phyloP scores from a whole-genome alignment of 1,140 invertebrate species.

The Achroia grisella region DNA sequence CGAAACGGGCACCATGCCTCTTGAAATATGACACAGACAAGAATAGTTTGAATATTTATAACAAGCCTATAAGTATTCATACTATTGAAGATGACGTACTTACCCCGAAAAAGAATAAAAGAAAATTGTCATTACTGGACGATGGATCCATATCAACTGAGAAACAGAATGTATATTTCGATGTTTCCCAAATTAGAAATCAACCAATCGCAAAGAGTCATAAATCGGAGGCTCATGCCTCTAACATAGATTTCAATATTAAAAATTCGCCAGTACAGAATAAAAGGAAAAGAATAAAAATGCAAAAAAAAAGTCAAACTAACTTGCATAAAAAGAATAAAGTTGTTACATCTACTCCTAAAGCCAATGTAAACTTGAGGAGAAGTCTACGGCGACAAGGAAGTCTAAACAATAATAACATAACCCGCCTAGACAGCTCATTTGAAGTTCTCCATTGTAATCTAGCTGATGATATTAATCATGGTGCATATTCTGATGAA shows the following conservation, averaged over 20 bases:
- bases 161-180: conserved; percentile 53
- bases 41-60: conserved; percentile 40
- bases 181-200: conserved; percentile 30
- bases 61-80: conserved; percentile 34
- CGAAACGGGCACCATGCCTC: conserved; percentile 56
- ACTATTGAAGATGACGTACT: conserved; percentile 29
- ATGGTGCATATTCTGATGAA: background rate
- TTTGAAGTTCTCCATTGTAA: conserved; percentile 34
- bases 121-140: conserved; percentile 43
- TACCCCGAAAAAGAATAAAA: conserved; percentile 44
- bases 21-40: conserved; percentile 52
- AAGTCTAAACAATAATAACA: conserved; percentile 28
- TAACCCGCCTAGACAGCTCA: conserved; percentile 32
- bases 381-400: conserved; percentile 45
- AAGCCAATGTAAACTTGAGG: conserved; percentile 30
- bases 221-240: conserved; percentile 34
- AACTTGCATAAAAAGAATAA: conserved; percentile 45
- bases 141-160: conserved; percentile 42
- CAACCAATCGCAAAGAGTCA: conserved; percentile 25
- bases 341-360: conserved; percentile 52
- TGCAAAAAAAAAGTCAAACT: conserved; percentile 30
- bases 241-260: conserved; percentile 52
- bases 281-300: conserved; percentile 37
- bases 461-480: conserved; percentile 1
- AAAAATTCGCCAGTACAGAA: conserved; percentile 33